Evolutionary conservation across 2,113 vertebrate species (phyloP).

Genomic region (Romanogobio albipinnatus): DNA sequence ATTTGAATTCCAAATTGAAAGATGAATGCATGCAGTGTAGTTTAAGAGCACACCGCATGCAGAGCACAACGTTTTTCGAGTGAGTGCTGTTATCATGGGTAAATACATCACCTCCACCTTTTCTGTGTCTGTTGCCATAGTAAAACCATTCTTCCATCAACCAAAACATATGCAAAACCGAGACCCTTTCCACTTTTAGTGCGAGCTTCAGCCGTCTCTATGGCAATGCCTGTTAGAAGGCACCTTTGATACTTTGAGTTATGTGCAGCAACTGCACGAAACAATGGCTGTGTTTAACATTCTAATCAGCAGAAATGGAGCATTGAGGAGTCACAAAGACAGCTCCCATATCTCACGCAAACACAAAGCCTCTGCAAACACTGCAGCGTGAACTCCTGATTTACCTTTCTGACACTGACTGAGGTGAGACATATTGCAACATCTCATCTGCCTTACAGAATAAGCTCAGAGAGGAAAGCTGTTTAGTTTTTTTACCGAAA

Average conservation of each 20-base stretch:
- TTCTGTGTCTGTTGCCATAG: conserved; percentile 54
- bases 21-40: not conserved
- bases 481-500: conserved; percentile 12
- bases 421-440: conserved; percentile 13
- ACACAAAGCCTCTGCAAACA: conserved; percentile 52
- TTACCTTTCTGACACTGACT: conserved; percentile 32
- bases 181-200: conserved; percentile 38
- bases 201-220: conserved; percentile 37
- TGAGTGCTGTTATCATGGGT: not conserved
- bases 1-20: not conserved
- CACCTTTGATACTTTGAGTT: conserved; percentile 52
- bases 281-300: conserved; percentile 53
- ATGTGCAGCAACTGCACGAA: conserved; percentile 44
- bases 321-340: conserved; percentile 44
- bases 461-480: not conserved
- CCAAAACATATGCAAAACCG: conserved; percentile 45
- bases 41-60: not conserved
- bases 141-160: conserved; percentile 45
- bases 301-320: conserved; percentile 41
- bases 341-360: conserved; percentile 47
- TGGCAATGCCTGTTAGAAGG: conserved; percentile 44
- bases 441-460: not conserved
- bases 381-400: conserved; percentile 40
- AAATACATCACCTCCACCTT: conserved; percentile 47
- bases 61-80: not conserved